These are phyloP conservation scores for Neodontobutis hainanensis DNA, from an alignment of 2,113 vertebrate species.

Conservation along the genomic window DNA sequence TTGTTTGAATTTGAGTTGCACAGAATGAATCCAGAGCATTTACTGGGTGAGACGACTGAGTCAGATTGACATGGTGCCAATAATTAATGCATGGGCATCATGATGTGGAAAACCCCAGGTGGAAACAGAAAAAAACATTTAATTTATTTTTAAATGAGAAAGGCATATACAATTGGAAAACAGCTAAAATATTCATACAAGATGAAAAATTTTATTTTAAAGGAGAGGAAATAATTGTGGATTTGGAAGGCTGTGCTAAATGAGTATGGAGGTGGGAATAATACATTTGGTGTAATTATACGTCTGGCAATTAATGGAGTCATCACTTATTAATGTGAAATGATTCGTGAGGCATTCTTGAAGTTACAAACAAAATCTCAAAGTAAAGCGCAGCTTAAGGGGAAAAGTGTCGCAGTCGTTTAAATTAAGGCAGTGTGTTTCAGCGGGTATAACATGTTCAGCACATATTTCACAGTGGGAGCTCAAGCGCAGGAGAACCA, in stretches of 20 bases:
- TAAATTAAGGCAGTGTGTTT: background rate
- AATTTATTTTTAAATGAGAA: constrained; percentile 20
- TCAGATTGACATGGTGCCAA: constrained; percentile 14
- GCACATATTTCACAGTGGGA: constrained; percentile 18
- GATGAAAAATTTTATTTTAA: background rate
- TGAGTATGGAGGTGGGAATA: background rate
- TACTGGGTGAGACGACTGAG: constrained; percentile 11
- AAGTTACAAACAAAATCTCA: background rate
- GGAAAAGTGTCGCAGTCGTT: constrained; percentile 10
- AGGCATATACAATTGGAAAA: background rate
- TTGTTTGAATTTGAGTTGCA: too few species aligned
- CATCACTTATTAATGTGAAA: constrained; percentile 24
- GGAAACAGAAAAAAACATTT: constrained; percentile 3
- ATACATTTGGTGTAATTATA: constrained; percentile 15
- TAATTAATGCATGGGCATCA: constrained; percentile 13
- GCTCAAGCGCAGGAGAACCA: background rate
- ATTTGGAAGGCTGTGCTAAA: constrained; percentile 8
- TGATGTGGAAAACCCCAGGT: background rate
- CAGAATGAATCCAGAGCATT: constrained; percentile 29
- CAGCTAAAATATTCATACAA: background rate
- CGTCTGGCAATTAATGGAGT: constrained; percentile 7
- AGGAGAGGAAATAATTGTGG: background rate
- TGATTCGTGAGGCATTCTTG: constrained; percentile 3
- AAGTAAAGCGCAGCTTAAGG: background rate
- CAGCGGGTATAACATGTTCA: background rate